Conservation (phyloP, 2,797 vertebrate species). For the Hoplostethus atlanticus region DNA sequence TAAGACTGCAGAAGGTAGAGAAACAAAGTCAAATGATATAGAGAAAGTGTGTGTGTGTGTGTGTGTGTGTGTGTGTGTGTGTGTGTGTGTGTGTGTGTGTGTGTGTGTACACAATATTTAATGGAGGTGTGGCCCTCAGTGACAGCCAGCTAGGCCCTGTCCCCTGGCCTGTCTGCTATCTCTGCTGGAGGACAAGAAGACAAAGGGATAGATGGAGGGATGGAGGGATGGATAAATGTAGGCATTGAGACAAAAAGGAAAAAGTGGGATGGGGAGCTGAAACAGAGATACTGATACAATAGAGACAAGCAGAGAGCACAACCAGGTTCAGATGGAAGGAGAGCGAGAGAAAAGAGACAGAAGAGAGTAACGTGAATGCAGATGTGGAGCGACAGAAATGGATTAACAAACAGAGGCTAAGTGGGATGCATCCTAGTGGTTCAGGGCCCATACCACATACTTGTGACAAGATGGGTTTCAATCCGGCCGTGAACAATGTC, state of each 20-base stretch:
- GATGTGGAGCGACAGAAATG: background rate
- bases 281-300: background rate
- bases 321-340: background rate
- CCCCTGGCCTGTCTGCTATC: background rate
- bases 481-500: too few species aligned
- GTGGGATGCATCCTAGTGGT: too few species aligned
- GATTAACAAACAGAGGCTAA: conserved; percentile 50
- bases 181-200: background rate
- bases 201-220: too few species aligned
- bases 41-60: background rate
- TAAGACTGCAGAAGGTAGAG: background rate
- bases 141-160: background rate
- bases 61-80: too few species aligned
- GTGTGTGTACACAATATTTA: too few species aligned
- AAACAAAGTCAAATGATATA: background rate
- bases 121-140: background rate
- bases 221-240: too few species aligned
- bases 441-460: too few species aligned
- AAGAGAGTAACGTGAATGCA: background rate
- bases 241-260: background rate
- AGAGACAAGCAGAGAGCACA: background rate
- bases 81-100: too few species aligned
- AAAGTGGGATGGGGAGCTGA: background rate
- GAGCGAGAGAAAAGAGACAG: background rate
- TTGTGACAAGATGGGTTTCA: too few species aligned